Evolutionary conservation across 2,113 vertebrate species (phyloP).

Genomic region (Sisor rabdophorus): DNA sequence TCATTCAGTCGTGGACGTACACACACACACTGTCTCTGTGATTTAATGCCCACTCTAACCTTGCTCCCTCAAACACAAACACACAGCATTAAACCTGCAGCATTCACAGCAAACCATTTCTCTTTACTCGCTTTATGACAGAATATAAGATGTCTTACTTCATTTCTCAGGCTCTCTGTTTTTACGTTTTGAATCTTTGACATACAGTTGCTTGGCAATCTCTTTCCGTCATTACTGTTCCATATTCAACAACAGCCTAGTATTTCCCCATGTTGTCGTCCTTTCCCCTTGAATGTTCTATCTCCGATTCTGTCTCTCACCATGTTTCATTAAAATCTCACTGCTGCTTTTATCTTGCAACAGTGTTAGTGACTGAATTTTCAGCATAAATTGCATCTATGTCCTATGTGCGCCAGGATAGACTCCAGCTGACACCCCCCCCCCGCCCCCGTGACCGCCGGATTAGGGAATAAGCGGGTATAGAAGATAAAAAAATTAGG

Average conservation of each 20-base stretch:
- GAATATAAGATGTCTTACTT: neutral
- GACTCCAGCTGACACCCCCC: too few species aligned
- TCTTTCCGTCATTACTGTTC: neutral
- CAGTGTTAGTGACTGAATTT: neutral
- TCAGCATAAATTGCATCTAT: too few species aligned
- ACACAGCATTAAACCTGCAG: conserved; percentile 1
- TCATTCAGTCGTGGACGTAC: conserved; percentile 51
- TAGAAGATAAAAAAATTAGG: too few species aligned
- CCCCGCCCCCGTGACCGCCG: too few species aligned
- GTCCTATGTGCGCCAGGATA: too few species aligned
- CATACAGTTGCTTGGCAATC: neutral
- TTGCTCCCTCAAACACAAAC: conserved; percentile 26
- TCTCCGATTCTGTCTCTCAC: neutral
- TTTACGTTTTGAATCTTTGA: neutral
- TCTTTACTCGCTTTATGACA: conserved; percentile 5
- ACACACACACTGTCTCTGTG: conserved; percentile 49
- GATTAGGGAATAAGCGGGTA: too few species aligned
- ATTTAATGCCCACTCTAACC: conserved; percentile 52
- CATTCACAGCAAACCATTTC: neutral
- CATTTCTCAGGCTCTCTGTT: neutral
- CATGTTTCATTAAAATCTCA: neutral
- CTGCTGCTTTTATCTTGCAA: neutral
- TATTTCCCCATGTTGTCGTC: neutral
- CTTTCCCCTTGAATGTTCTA: neutral
- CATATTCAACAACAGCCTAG: neutral